Evolutionary conservation across 2,888 invertebrate genomes (phyloP), one percentile per base, ranked within the genome.

Genomic region (Epistrophe eligans): DNA sequence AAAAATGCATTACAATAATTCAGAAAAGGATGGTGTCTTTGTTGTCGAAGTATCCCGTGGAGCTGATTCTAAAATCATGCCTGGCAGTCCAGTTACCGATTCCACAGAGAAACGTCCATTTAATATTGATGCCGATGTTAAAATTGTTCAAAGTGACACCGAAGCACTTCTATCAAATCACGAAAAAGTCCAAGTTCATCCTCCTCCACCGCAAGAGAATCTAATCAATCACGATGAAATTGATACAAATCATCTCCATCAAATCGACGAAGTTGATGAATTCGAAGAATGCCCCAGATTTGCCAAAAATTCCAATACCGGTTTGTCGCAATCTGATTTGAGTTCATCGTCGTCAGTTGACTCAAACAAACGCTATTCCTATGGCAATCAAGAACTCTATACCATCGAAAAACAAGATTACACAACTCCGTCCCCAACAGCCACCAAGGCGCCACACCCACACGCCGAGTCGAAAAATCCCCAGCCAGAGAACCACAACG

Each of bases 301-400:
- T 93, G 94, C 5, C 91, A 94, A 71, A 94, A 92, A 94, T 72
- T 94, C 95, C 28, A 95, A 95, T 90, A 97, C 97, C 0, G 97
- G 97, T 0, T 94, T 97, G 3, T 96, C 97, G 7, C 97, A 97
- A 90, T 97, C 97, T 7, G 96, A 97, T 90, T 94, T 96, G 0
- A 96, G 96, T 90, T 94, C 96, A 90, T 91, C 90, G 3, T 95
- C 96, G 17, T 96, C 96, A 38, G 95, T 95, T 15, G 95, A 95
- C 45, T 95, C 95, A 77, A 96, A 96, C 91, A 95, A 95, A 15
- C 96, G 95, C 84, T 96, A 97, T 91, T 95, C 95, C 60, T 97
- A 97, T 91, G 96, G 97, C 76, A 97, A 96, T 91, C 97, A 97
- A 92, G 94, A 95, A 89, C 95, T 96, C 35, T 97, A 97, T 91